These are phyloP conservation scores for Callipepla californica DNA, from an alignment of 2,113 vertebrate species.

Conservation along the genomic window DNA sequence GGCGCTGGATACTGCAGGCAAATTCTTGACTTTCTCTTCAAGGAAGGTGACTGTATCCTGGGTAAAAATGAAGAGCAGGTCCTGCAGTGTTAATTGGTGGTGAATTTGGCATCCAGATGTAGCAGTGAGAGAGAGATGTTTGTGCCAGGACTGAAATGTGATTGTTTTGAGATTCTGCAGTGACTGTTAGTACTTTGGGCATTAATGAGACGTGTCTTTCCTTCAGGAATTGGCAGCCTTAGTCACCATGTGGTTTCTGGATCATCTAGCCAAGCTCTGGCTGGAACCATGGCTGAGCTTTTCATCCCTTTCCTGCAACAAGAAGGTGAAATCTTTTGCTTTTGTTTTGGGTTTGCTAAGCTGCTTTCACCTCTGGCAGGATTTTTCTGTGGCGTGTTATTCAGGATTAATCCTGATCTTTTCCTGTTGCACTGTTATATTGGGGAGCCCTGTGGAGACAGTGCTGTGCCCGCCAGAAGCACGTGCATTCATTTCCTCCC, in stretches of 20 bases:
- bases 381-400: background rate
- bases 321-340: conserved; percentile 84
- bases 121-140: background rate
- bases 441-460: background rate
- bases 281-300: conserved; percentile 84
- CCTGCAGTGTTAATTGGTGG: background rate
- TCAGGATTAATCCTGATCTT: background rate
- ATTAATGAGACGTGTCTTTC: background rate
- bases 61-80: background rate
- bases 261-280: conserved; percentile 88
- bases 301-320: conserved; percentile 97
- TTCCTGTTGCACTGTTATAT: background rate
- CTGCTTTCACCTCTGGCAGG: background rate
- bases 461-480: background rate
- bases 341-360: background rate
- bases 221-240: conserved; percentile 90
- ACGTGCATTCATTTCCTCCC: background rate
- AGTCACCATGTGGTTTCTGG: conserved; percentile 93
- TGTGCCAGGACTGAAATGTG: background rate
- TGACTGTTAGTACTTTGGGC: background rate
- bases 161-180: background rate
- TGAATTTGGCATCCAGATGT: background rate
- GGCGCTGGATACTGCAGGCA: background rate
- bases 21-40: background rate
- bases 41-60: background rate